Evolutionary conservation across 2,113 vertebrate species (phyloP), one percentile per base, ranked within the genome.

Genomic region (Entelurus aequoreus): DNA sequence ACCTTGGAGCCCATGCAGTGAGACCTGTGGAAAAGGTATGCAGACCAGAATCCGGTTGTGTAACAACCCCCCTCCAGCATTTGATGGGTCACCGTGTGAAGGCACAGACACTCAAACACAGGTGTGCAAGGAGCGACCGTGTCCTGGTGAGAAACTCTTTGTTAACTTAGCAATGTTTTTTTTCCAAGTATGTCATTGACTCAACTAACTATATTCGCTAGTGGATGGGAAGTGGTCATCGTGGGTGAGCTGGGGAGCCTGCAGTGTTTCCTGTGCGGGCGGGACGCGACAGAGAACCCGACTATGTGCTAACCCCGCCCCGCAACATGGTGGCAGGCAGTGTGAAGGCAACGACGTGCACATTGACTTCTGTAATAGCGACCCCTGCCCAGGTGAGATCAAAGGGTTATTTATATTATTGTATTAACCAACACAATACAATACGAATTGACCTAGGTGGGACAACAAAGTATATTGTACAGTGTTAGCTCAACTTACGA

Each of bases 181-280:
- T 48, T 58, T 21, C 9, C 15, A 19, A 15, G 21, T 44, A 35
- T 14, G 12, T 12, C 5, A 3, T 1, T 13, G 19, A 60, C 21
- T 6, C 6, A 48, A n/a, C 21, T 12, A 50, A 55, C 36, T n/a
- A 4, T 9, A 42, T 42, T 68, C 52, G 75, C 50, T 73, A 99
- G 97, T 99, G 82, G 92, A 98, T 59, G 97, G 97, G 8, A 95
- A 92, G 69, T 99, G 96, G 96, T 85, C 93, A 0, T 35, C 64
- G 0, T 99, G 97, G 97, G 78, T 92, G 35, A 94, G 90, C 69
- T 99, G 97, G 97, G 92, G 90, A 0, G 40, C 93, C 63, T 99
- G 97, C 64, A 90, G 91, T 0, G 86, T 94, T 65, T 99, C 97
- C 21, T 99, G 97, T 6, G 94, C 93, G 16, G 95, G 95, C 0